These are phyloP conservation scores for Drosophila orena DNA, from an alignment of 1,140 invertebrate genomes.

Conservation along the genomic window DNA sequence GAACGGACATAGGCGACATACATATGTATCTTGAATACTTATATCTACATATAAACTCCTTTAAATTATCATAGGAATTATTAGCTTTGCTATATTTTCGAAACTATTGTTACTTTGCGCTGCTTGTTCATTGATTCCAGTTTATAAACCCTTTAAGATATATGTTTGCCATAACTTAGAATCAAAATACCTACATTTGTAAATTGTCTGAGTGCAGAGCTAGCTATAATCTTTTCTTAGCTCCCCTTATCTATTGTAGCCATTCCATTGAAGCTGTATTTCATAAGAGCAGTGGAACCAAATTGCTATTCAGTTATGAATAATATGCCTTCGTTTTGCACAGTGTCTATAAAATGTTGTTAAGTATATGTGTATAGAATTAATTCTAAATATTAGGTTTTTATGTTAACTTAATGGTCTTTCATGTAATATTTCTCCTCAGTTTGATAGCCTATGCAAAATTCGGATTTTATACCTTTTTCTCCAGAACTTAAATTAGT, in stretches of 20 bases:
- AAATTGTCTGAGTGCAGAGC: background rate
- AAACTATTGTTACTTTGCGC: too few species aligned
- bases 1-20: background rate
- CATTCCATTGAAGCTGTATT: background rate
- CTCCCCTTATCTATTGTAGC: slow-evolving; percentile 10
- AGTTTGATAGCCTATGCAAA: background rate
- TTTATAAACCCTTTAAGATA: background rate
- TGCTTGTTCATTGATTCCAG: background rate
- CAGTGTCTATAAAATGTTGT: background rate
- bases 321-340: slow-evolving; percentile 4
- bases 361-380: too few species aligned
- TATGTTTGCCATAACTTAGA: background rate
- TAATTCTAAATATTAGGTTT: background rate
- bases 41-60: too few species aligned
- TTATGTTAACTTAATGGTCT: background rate
- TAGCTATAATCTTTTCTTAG: slow-evolving; percentile 11
- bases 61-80: too few species aligned
- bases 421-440: background rate
- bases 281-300: slow-evolving; percentile 13
- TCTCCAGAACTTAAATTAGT: background rate
- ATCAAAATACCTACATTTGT: background rate
- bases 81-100: too few species aligned
- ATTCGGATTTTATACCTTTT: background rate
- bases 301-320: slow-evolving; percentile 17
- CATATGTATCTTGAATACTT: background rate